A percentile compares a stretch with the other conserved stretches of the same genome.
phyloP scores from a whole-genome alignment of 2,797 vertebrate genomes.

The Zalophus californianus region DNA sequence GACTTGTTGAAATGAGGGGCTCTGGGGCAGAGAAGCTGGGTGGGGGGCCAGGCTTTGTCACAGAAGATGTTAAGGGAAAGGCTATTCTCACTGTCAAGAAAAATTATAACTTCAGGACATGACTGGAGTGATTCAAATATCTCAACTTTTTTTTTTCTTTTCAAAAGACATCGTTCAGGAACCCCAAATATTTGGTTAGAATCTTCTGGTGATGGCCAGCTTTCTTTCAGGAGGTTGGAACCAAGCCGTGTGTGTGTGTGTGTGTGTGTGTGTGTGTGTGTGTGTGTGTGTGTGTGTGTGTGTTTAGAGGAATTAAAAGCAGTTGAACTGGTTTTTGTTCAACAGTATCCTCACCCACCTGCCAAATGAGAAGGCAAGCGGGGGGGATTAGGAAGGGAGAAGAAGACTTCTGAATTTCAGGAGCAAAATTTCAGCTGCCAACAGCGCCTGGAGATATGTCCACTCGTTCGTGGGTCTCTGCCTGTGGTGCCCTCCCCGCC shows the following conservation, averaged over 20 bases:
- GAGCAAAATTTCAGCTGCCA: neutral
- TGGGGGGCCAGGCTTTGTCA: neutral
- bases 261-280: neutral
- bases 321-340: neutral
- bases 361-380: neutral
- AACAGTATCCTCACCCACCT: neutral
- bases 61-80: constrained; percentile 20
- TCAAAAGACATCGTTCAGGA: neutral
- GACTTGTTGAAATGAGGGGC: neutral
- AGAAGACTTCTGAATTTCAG: neutral
- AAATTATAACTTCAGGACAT: constrained; percentile 44
- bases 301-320: neutral
- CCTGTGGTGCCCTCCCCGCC: neutral
- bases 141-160: neutral
- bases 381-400: neutral
- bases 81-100: constrained; percentile 41
- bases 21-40: neutral
- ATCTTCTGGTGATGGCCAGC: neutral
- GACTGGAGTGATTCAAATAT: neutral
- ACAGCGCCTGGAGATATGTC: neutral
- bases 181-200: neutral
- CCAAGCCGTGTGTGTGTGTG: neutral
- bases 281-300: neutral
- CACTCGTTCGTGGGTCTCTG: neutral
- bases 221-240: neutral